Evolutionary conservation across 1,140 invertebrate genomes (phyloP).

Genomic region (Bombus fervidus): DNA sequence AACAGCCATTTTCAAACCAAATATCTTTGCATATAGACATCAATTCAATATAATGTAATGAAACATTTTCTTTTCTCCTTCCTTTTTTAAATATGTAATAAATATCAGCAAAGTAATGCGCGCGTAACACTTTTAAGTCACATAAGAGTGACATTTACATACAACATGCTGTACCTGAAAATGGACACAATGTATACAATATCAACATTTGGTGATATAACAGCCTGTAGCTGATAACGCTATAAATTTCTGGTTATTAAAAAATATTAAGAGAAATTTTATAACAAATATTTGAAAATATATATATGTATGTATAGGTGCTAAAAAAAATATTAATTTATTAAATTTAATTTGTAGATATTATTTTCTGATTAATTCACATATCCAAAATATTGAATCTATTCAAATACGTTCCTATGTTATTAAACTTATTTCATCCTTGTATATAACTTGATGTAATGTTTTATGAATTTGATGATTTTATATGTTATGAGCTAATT

Average conservation of each 20-base stretch:
- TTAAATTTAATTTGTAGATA: slow-evolving; percentile 55
- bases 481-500: slow-evolving; percentile 54
- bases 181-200: slow-evolving; percentile 55
- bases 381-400: slow-evolving; percentile 63
- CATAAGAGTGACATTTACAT: slow-evolving; percentile 47
- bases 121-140: slow-evolving; percentile 47
- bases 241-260: slow-evolving; percentile 61
- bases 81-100: neutral
- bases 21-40: neutral
- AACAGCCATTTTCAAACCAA: neutral
- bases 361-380: slow-evolving; percentile 58
- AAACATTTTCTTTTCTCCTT: neutral
- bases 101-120: slow-evolving; percentile 45
- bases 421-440: slow-evolving; percentile 52
- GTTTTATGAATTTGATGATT: slow-evolving; percentile 55
- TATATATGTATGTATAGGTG: slow-evolving; percentile 48
- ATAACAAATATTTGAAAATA: slow-evolving; percentile 62
- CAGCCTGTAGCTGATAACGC: slow-evolving; percentile 59
- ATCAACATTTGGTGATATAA: slow-evolving; percentile 63
- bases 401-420: slow-evolving; percentile 56
- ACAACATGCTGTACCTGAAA: slow-evolving; percentile 43
- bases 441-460: slow-evolving; percentile 54
- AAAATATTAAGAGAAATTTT: slow-evolving; percentile 58
- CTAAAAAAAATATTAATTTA: slow-evolving; percentile 60
- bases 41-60: neutral